Percentiles rank a stretch among this genome's conserved stretches.
These are phyloP conservation scores for Bombus waltoni DNA, from an alignment of 1,140 invertebrate genomes.

Conservation along the genomic window DNA sequence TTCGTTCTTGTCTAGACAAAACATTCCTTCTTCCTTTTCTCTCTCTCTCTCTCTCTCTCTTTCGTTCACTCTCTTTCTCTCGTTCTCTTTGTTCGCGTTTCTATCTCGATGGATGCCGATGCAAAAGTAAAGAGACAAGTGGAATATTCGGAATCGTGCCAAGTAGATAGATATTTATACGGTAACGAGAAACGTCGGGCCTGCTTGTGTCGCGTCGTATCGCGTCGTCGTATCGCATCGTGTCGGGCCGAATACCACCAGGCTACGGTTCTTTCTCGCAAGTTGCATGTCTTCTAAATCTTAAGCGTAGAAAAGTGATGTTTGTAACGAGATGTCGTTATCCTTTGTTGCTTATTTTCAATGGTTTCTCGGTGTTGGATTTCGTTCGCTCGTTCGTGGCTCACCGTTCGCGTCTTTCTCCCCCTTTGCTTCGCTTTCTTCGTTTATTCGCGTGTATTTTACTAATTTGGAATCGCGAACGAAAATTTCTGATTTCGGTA, in stretches of 20 bases:
- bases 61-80: background rate
- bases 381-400: slow-evolving; percentile 15
- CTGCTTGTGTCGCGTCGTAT: background rate
- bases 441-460: slow-evolving; percentile 15
- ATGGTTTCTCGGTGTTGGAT: background rate
- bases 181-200: slow-evolving; percentile 19
- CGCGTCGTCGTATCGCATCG: too few species aligned
- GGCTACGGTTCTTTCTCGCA: slow-evolving; percentile 13
- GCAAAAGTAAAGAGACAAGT: slow-evolving; percentile 30
- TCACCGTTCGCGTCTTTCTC: background rate
- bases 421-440: background rate
- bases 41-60: background rate
- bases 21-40: slow-evolving; percentile 38
- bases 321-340: slow-evolving; percentile 48
- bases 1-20: slow-evolving; percentile 55
- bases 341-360: slow-evolving; percentile 16
- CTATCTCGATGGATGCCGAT: slow-evolving; percentile 36
- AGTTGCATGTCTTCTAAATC: background rate
- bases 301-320: slow-evolving; percentile 29
- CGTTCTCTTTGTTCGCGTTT: background rate
- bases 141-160: slow-evolving; percentile 57
- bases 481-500: slow-evolving; percentile 13
- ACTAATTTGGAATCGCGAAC: slow-evolving; percentile 14
- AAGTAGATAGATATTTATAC: slow-evolving; percentile 61
- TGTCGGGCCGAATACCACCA: background rate